phyloP scores from a whole-genome alignment of 2,113 vertebrate genomes.

The Limanda limanda region DNA sequence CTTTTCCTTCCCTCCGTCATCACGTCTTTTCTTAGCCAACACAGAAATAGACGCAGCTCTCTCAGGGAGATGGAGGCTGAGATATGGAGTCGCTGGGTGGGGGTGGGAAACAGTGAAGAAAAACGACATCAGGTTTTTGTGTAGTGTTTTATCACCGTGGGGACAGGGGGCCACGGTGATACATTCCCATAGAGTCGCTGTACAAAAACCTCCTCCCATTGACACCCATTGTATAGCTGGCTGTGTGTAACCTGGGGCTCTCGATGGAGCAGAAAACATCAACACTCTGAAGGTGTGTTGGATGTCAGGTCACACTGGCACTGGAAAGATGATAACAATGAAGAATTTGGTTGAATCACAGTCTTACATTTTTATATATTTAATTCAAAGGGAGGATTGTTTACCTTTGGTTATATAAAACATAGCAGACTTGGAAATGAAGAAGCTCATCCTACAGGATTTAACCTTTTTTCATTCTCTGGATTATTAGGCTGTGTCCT shows the following conservation, averaged over 20 bases:
- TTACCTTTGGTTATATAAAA: neutral
- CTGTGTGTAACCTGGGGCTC: neutral
- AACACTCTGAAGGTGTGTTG: neutral
- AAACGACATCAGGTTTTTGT: constrained; percentile 86
- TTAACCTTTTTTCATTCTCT: constrained; percentile 7
- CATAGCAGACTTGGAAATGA: neutral
- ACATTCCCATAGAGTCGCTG: constrained; percentile 79
- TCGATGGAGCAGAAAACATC: neutral
- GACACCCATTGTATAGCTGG: constrained; percentile 17
- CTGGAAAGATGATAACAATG: neutral
- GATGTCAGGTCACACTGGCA: neutral
- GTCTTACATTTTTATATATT: neutral
- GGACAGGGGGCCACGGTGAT: constrained; percentile 91
- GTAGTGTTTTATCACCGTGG: constrained; percentile 86
- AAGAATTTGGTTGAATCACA: neutral
- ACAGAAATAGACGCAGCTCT: constrained; percentile 80
- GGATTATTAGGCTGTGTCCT: neutral
- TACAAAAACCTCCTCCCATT: constrained; percentile 90
- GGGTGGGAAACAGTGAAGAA: constrained; percentile 23
- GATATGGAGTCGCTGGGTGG: constrained; percentile 61
- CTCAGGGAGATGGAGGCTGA: constrained; percentile 64
- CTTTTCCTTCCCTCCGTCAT: constrained; percentile 8
- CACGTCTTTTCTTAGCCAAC: constrained; percentile 62
- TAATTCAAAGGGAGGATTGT: neutral
- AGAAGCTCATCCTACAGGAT: neutral